Percentiles rank a stretch among this genome's conserved stretches.
phyloP scores from a whole-genome alignment of 2,113 vertebrate genomes.

The Phaethornis superciliosus region DNA sequence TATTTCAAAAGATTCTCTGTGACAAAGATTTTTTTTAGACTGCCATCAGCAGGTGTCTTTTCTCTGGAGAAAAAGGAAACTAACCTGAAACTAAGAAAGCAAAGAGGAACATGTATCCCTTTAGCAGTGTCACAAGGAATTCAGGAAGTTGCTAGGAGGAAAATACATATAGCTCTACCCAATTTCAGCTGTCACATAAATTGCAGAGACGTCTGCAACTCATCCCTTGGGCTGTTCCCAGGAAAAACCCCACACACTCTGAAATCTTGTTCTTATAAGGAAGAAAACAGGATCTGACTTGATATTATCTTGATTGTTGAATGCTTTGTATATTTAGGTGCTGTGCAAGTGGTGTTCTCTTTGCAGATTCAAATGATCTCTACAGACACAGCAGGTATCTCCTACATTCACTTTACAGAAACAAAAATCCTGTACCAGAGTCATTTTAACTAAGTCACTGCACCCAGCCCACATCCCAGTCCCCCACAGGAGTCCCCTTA shows the following conservation, averaged over 20 bases:
- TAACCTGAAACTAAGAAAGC: not conserved
- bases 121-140: not conserved
- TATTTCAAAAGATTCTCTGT: not conserved
- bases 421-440: not conserved
- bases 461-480: not conserved
- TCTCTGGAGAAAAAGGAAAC: not conserved
- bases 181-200: not conserved
- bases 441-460: not conserved
- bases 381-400: not conserved
- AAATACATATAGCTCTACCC: not conserved
- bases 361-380: not conserved
- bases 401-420: not conserved
- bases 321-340: not conserved
- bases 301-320: not conserved
- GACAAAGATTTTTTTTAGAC: not conserved
- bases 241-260: not conserved
- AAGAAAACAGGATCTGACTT: not conserved
- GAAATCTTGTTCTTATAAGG: not conserved
- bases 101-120: not conserved
- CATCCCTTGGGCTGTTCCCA: not conserved
- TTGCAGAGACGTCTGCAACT: accelerated
- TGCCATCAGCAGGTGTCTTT: not conserved
- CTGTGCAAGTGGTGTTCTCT: not conserved
- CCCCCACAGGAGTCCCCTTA: not conserved
- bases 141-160: not conserved